Evolutionary conservation across 2,888 invertebrate species (phyloP), one percentile per base, ranked within the genome.

Genomic region (Drosophila melanosoma): DNA sequence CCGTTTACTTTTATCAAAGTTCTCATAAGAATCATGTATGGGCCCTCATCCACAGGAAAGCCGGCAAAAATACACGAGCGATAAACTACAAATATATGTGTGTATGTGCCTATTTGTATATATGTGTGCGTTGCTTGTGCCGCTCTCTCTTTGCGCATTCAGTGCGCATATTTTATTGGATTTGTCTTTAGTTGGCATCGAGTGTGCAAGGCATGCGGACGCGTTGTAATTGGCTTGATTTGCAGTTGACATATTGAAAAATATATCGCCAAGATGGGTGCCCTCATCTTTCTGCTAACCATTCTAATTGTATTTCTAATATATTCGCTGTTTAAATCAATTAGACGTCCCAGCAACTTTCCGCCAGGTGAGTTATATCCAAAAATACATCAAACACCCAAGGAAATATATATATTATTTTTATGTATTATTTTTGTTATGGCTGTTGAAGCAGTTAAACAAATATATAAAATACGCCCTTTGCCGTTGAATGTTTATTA

Each of bases 361-460:
- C 92, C 92, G 35, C 92, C 92, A 77, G 92, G 92, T 92, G 53
- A 89, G 89, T 48, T 42, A 7, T 1, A 17, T 36, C 11, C 6
- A 45, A 20, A 26, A 53, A 40, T 15, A 12, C 42, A 58, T 38
- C n/a, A 4, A 33, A n/a, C 5, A 42, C n/a, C 26, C 17, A 12
- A 38, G 26, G n/a, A 36, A 36, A 17, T 10, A 35, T 6, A 35
- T 6, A 20, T 23, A 17, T 20, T 53, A 45, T 45, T 45, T 8
- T 23, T 23, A n/a, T n/a, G 40, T 40, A n/a, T 11, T 40, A n/a
- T n/a, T 5, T n/a, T 10, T 40, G n/a, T n/a, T 40, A 40, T n/a
- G 40, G n/a, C 11, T 8, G 17, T 10, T n/a, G 10, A 17, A 40
- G 23, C 6, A 6, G 51, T 12, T 32, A 12, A n/a, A 29, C 29